Evolutionary conservation across 2,888 invertebrate genomes (phyloP).

Genomic region (Parelbella ahira): DNA sequence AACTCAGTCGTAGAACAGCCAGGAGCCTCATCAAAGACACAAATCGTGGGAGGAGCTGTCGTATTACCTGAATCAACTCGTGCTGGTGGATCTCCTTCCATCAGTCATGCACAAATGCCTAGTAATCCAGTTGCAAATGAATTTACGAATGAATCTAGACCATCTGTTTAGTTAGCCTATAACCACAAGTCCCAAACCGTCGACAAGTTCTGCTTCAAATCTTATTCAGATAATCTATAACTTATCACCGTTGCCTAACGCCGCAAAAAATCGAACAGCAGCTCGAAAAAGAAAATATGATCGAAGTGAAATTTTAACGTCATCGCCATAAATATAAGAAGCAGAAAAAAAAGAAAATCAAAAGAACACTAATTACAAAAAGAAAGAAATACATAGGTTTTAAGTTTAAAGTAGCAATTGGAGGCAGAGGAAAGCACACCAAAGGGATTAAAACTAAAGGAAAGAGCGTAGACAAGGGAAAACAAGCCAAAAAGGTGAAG

Average conservation of each 20-base stretch:
- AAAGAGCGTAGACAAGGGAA: not conserved
- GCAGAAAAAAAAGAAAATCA: constrained; percentile 17
- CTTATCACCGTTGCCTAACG: constrained; percentile 28
- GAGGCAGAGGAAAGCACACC: constrained; percentile 19
- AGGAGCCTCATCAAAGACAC: no score
- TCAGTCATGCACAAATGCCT: no score
- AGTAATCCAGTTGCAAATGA: no score
- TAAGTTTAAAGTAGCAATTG: constrained; percentile 15
- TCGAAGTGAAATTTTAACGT: constrained; percentile 16
- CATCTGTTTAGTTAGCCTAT: constrained; percentile 10
- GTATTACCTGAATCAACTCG: no score
- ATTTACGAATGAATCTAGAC: constrained; percentile 2
- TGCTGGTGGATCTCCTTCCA: no score
- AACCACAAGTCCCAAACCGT: not conserved
- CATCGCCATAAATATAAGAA: constrained; percentile 19
- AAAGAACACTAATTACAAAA: constrained; percentile 20
- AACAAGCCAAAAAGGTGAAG: constrained; percentile 10
- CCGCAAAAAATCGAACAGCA: constrained; percentile 27
- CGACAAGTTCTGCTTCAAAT: constrained; percentile 5
- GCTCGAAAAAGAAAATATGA: constrained; percentile 23
- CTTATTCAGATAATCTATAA: constrained; percentile 15
- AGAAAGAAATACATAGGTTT: constrained; percentile 12
- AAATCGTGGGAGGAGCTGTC: no score
- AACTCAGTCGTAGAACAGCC: not conserved
- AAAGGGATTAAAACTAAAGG: constrained; percentile 7